Percentiles rank a stretch among this genome's conserved stretches.
phyloP scores from a whole-genome alignment of 64 coral and sea anemone species.

The Orbicella faveolata region DNA sequence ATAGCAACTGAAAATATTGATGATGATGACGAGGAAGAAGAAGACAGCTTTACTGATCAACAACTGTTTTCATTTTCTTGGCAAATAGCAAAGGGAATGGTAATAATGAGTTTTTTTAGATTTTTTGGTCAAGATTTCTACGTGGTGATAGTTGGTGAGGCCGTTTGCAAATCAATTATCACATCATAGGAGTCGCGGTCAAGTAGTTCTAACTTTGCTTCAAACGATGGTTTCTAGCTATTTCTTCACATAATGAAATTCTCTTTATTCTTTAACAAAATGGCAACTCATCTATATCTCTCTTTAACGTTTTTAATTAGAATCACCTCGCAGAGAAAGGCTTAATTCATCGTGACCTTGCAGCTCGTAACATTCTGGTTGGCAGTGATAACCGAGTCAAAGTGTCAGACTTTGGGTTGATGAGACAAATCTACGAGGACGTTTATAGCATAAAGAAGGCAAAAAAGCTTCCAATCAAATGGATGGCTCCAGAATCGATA shows the following conservation, averaged over 20 bases:
- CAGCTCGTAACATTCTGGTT: conserved; percentile 72
- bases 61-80: neutral
- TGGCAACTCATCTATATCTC: neutral
- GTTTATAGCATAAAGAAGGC: conserved; percentile 59
- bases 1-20: neutral
- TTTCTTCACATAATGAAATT: neutral
- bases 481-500: conserved; percentile 76
- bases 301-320: neutral
- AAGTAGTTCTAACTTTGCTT: no score
- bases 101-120: neutral
- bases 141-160: neutral
- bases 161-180: neutral
- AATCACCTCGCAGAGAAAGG: conserved; percentile 13
- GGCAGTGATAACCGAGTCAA: conserved; percentile 12
- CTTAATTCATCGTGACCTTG: no score
- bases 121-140: neutral
- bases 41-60: neutral
- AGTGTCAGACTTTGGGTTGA: conserved; percentile 11
- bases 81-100: conserved; percentile 14
- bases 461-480: conserved; percentile 60
- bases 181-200: neutral
- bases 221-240: no score
- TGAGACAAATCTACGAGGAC: conserved; percentile 60
- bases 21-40: neutral
- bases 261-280: neutral